phyloP scores from a whole-genome alignment of 1,140 invertebrate genomes.

The Heliconius hewitsoni region DNA sequence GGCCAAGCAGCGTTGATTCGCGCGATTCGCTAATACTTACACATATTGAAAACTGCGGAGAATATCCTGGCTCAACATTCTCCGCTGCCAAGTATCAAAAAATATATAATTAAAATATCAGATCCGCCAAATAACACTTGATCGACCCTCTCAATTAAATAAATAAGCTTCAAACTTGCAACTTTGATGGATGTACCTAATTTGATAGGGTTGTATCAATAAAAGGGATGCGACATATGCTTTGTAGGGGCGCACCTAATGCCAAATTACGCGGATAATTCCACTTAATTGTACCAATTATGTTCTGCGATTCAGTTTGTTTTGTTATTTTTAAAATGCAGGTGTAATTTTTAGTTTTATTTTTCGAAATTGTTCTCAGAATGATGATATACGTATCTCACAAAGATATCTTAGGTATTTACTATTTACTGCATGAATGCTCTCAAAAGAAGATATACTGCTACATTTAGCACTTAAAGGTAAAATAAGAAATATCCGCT shows the following conservation, averaged over 20 bases:
- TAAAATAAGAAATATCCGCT: too few relatives aligned
- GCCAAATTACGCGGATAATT: conserved; percentile 44
- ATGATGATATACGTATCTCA: too few relatives aligned
- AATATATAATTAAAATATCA: conserved; percentile 30
- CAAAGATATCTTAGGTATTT: too few relatives aligned
- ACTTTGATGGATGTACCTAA: conserved; percentile 18
- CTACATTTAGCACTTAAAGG: too few relatives aligned
- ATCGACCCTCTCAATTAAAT: conserved; percentile 35
- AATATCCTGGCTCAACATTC: background rate
- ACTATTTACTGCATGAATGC: too few relatives aligned
- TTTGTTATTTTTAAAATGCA: conserved; percentile 14
- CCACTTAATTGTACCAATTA: conserved; percentile 34
- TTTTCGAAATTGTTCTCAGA: too few relatives aligned
- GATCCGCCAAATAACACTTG: conserved; percentile 24
- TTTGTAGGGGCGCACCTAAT: conserved; percentile 30
- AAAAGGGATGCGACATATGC: conserved; percentile 35
- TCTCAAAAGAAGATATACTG: too few relatives aligned
- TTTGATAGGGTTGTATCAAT: conserved; percentile 22
- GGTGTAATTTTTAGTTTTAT: background rate
- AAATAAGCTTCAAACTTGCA: conserved; percentile 29
- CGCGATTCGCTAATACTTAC: too few relatives aligned
- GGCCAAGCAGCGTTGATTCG: too few relatives aligned
- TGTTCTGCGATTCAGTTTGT: conserved; percentile 26
- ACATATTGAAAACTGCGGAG: too few relatives aligned
- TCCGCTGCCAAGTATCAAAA: background rate